Base-by-base conservation (phyloP, 2,888 invertebrate genomes). In the Tenthredo livida region DNA sequence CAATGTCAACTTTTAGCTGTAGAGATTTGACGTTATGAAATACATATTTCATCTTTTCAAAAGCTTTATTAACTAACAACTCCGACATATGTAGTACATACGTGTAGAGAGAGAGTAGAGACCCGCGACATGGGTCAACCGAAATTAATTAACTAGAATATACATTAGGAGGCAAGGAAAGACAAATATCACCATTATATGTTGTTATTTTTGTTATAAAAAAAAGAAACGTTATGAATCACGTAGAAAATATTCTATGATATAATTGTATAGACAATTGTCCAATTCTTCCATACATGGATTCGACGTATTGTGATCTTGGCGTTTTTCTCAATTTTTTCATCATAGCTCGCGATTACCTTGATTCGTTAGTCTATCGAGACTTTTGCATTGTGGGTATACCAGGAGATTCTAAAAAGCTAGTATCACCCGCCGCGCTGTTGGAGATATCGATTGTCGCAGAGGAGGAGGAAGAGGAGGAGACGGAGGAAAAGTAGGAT, bases 401-500 rank as follows among this genome's bases (percentile, higher is more conserved):
- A 61, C 25, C 21, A 61, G 61, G 61, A 61, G 25, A 67, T 67
- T 67, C 67, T 67, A 33, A 67, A 67, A 67, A 33, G 29, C 33
- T 67, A 33, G 54, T 77, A 77, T 29, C 29, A 54, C 29, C 54
- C 29, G 54, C 77, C 54, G 54, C 50, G 77, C 77, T 77, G 77
- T 77, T 50, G 77, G 83, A 21, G 40, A 70, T 83, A 83, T 83
- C 83, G 83, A 83, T 77, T 54, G 29, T 77, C 61, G 75, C 61
- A 85, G 72, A 73, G 82, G 72, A 72, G 50, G 50, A 33, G 61
- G 82, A 75, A 84, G 85, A 83, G 67, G 65, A 84, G 47, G 37
- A 75, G 78, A 70, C 58, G 85, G 78, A 84, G 61, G 85, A 84
- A 84, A 75, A 84, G 82, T 21, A 61, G 61, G 61, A 61, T 21